Conservation (phyloP, 2,113 vertebrate species). For the Strigops habroptila region DNA sequence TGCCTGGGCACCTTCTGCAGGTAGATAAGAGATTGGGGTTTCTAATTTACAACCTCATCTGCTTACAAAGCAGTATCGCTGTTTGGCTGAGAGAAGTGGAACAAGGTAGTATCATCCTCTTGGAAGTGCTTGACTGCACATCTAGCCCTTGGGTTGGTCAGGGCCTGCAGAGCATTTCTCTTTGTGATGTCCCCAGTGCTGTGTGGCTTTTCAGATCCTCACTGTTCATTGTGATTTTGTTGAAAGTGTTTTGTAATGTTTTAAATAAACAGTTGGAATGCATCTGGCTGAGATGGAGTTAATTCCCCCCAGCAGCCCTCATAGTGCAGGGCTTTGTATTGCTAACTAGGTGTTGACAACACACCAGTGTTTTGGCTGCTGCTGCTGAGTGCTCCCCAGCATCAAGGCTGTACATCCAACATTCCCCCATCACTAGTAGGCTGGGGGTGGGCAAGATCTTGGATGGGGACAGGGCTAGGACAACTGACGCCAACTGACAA, state of each 20-base stretch:
- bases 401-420: not conserved
- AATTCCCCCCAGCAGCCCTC: not conserved
- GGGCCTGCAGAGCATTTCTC: slow-evolving; percentile 35
- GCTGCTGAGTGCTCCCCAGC: not conserved
- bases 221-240: not conserved
- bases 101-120: not conserved
- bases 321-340: not conserved
- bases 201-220: slow-evolving; percentile 39
- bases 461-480: not conserved
- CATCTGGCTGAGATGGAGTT: not conserved
- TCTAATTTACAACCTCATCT: not conserved
- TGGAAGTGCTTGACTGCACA: not conserved
- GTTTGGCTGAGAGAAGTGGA: not conserved
- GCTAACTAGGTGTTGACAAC: not conserved
- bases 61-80: not conserved
- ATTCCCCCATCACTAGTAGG: not conserved
- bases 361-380: not conserved
- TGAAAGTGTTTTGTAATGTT: slow-evolving; percentile 42
- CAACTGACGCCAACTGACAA: not conserved
- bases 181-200: slow-evolving; percentile 24
- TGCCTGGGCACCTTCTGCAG: not conserved
- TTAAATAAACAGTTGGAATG: slow-evolving; percentile 45
- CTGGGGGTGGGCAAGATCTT: not conserved
- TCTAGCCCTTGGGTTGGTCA: not conserved
- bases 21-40: not conserved